Base-by-base conservation (phyloP, 1,140 invertebrate species). In the Microplitis demolitor region DNA sequence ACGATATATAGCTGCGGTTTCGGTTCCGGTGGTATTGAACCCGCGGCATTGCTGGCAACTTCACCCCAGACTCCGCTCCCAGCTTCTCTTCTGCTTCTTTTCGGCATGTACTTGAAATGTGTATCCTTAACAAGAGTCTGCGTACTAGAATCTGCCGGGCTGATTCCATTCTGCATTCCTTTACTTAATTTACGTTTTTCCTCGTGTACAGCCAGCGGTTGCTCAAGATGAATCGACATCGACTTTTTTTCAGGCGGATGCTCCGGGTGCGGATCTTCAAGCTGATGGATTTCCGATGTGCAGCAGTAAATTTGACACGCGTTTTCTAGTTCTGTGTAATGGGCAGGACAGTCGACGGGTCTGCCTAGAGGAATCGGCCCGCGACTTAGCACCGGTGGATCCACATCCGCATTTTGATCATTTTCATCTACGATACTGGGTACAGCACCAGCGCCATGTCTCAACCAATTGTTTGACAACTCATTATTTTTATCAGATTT, bases 401-500 rank as follows among this genome's bases (percentile, higher is more conserved):
- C 84, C 1, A 82, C 78, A 9, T 87, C 84, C 0, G 84, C 80
- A 4, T 75, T 77, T 50, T 83, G 84, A 74, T 85, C 82, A 61
- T 85, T 86, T 67, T 86, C 84, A 31, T 87, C 84, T 0, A 85
- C 83, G 34, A 83, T 85, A 16, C 82, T 83, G 13, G 84, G 84
- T 35, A 85, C 75, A 24, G 79, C 78, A 16, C 79, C 84, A 0
- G 78, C 80, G 1, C 80, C 80, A 58, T 74, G 84, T 76, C 78
- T 81, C 53, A 87, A 69, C 83, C 84, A 86, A 61, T 86, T 87
- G 6, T 78, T 85, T 3, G 80, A 78, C 37, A 85, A 82, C 66
- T 87, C 84, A 33, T 83, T 86, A 72, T 84, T 85, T 75, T 86
- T 87, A 31, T 86, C 84, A 24, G 80, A 76, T 58, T 85, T 87